Evolutionary conservation across 2,797 vertebrate genomes (phyloP).

Genomic region (Podarcis lilfordi): DNA sequence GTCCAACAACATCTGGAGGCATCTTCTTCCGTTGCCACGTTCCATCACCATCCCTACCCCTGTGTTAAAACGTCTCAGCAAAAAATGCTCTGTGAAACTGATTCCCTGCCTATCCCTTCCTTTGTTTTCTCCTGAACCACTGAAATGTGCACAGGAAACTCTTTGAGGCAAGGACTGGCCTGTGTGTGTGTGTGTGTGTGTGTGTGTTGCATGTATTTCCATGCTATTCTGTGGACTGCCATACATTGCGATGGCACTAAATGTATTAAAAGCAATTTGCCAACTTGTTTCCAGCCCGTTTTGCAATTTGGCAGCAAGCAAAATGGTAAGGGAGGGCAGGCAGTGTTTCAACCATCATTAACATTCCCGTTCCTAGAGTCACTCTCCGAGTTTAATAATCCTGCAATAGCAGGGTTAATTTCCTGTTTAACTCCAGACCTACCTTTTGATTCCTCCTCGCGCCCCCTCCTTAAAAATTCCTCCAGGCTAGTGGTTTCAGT

Average conservation of each 20-base stretch:
- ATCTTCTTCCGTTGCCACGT: too few species aligned
- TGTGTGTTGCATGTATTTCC: neutral
- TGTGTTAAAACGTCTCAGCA: neutral
- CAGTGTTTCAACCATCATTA: neutral
- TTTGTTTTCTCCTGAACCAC: neutral
- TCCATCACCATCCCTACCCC: too few species aligned
- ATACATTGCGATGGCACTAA: neutral
- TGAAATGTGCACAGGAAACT: neutral
- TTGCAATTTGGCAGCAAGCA: neutral
- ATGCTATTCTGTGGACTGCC: neutral
- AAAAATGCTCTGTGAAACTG: neutral
- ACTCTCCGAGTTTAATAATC: slow-evolving; percentile 66
- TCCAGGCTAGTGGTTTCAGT: slow-evolving; percentile 77
- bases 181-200: too few species aligned
- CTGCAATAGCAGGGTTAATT: slow-evolving; percentile 75
- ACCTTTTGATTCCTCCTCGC: slow-evolving; percentile 73
- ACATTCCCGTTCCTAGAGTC: slow-evolving; percentile 39
- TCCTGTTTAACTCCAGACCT: slow-evolving; percentile 76
- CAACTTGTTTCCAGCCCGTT: neutral
- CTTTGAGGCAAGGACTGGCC: too few species aligned
- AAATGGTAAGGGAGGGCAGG: neutral
- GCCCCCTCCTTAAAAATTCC: slow-evolving; percentile 59
- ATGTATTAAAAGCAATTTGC: neutral
- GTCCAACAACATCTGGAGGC: too few species aligned
- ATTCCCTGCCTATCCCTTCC: neutral